Percentiles rank a stretch among this genome's conserved stretches.
These are phyloP conservation scores for Achatina immaculata DNA, from an alignment of 1,140 invertebrate species.

Conservation along the genomic window DNA sequence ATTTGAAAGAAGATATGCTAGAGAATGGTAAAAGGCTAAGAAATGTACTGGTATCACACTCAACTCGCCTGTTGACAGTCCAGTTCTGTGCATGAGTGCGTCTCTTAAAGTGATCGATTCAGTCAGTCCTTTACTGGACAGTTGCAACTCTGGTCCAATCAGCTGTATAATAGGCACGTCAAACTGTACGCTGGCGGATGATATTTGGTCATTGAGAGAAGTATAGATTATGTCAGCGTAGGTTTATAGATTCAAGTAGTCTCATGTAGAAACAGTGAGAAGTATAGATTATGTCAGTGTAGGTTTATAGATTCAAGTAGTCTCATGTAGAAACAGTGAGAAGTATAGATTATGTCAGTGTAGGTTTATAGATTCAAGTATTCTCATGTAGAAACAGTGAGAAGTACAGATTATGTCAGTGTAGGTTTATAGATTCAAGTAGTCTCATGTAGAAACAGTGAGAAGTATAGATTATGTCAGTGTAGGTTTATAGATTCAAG, in stretches of 20 bases:
- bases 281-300: neutral
- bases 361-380: too few species aligned
- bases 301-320: neutral
- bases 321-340: neutral
- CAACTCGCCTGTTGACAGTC: conserved; percentile 21
- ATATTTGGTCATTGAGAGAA: neutral
- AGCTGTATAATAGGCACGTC: conserved; percentile 30
- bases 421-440: too few species aligned
- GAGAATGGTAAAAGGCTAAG: neutral
- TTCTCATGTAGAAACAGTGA: too few species aligned
- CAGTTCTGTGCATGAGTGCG: conserved; percentile 31
- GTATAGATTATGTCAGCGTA: neutral
- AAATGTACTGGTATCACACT: neutral
- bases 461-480: too few species aligned
- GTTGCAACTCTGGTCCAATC: conserved; percentile 25
- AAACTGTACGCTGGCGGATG: conserved; percentile 14
- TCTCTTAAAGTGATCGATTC: conserved; percentile 19
- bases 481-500: too few species aligned
- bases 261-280: neutral
- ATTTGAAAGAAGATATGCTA: neutral
- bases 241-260: neutral
- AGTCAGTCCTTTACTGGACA: conserved; percentile 5
- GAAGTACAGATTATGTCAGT: too few species aligned
- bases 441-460: too few species aligned
- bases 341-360: neutral